Percentiles rank a stretch among this genome's conserved stretches.
These are phyloP conservation scores for Lycocerus yunnanus DNA, from an alignment of 2,888 invertebrate genomes.

Conservation along the genomic window DNA sequence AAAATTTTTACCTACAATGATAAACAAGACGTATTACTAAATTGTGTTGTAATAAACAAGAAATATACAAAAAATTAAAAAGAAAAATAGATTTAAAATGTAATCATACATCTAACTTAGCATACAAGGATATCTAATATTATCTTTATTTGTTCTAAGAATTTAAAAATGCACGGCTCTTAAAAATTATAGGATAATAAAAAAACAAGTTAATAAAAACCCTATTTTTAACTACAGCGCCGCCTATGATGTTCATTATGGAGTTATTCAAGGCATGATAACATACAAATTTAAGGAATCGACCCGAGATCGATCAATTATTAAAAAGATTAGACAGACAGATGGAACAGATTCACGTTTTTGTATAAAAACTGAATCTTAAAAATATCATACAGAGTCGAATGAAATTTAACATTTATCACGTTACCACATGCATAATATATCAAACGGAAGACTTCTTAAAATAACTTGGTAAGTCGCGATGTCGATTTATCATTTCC, in stretches of 20 bases:
- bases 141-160: background rate
- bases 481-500: background rate
- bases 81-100: background rate
- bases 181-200: background rate
- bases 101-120: background rate
- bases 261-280: background rate
- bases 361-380: background rate
- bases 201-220: background rate
- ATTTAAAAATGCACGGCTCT: background rate
- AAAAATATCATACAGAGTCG: background rate
- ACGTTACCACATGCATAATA: background rate
- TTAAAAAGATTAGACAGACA: background rate
- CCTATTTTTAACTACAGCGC: background rate
- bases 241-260: background rate
- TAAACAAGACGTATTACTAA: background rate
- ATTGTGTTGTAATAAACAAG: background rate
- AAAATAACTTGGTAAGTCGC: background rate
- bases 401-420: background rate
- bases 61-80: background rate
- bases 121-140: background rate
- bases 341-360: background rate
- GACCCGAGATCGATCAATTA: background rate
- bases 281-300: background rate
- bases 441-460: background rate
- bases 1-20: slow-evolving; percentile 2